A percentile compares a stretch with the other conserved stretches of the same genome.
These are phyloP conservation scores for Paralichthys olivaceus DNA, from an alignment of 2,113 vertebrate genomes.

Conservation along the genomic window DNA sequence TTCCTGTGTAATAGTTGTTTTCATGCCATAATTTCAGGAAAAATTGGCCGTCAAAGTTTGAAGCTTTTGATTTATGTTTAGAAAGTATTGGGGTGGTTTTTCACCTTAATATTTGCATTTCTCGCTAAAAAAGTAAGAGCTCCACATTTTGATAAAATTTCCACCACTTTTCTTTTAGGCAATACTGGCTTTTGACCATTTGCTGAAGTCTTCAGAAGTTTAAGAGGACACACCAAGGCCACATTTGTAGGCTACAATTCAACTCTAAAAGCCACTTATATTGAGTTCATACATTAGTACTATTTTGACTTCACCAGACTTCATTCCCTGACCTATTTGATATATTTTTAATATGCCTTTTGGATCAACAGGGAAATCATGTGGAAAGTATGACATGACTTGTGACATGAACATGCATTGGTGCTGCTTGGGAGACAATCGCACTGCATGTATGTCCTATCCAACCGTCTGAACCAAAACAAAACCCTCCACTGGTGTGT, in stretches of 20 bases:
- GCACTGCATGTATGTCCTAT: slow-evolving; percentile 42
- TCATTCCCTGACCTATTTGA: neutral
- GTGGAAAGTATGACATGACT: slow-evolving; percentile 11
- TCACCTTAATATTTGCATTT: neutral
- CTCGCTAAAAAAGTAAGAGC: slow-evolving; percentile 15
- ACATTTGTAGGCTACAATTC: neutral
- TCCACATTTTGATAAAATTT: neutral
- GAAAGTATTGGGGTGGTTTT: neutral
- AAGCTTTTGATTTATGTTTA: slow-evolving; percentile 25
- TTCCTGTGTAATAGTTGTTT: slow-evolving; percentile 39
- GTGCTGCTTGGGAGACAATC: slow-evolving; percentile 22
- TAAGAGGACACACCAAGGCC: too few relatives aligned
- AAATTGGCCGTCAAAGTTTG: slow-evolving; percentile 22
- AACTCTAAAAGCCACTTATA: slow-evolving; percentile 2
- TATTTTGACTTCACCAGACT: slow-evolving; percentile 10
- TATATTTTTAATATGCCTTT: slow-evolving; percentile 11
- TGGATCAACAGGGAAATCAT: slow-evolving; percentile 27
- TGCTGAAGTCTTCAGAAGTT: neutral
- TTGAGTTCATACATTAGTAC: slow-evolving; percentile 19
- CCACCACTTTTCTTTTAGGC: neutral
- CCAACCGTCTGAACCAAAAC: slow-evolving; percentile 54
- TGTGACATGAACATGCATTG: slow-evolving; percentile 37
- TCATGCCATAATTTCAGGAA: slow-evolving; percentile 16
- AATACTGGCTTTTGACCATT: neutral
- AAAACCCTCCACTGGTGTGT: slow-evolving; percentile 43